Base-by-base conservation (phyloP, 1,140 invertebrate genomes). In the Oedothorax gibbosus region DNA sequence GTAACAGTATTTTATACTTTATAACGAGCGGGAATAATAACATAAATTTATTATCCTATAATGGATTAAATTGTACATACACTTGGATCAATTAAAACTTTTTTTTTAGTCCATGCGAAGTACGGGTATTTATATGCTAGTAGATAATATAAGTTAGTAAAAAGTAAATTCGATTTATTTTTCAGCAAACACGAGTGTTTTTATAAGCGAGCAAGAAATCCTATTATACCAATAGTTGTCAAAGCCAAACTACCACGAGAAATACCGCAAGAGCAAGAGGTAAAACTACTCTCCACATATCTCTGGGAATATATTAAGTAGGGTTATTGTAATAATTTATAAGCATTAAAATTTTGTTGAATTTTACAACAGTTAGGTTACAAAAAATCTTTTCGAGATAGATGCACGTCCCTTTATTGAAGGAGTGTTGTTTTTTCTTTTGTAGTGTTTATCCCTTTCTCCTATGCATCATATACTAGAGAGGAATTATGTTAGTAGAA, bases 151-250 rank as follows among this genome's bases (percentile, higher is more conserved):
- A 49, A 71, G 51, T 4, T 0, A 51, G 10, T 18, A 0, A 6
- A 9, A 0, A 51, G 10, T 18, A 0, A 6, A 9, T 50, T 53
- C 14, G 35, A 50, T 57, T 73, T 54, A 35, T 11, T 11, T 75
- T 75, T 57, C 72, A 75, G 72, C 21, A 75, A 75, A 15, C 72
- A 75, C 35, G 18, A 12, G 8, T 75, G 72, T 21, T 21, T 35
- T 14, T 14, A 75, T 11, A 75, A 75, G 49, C 9, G 2, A 21
- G 11, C 20, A 11, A 57, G 21, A 57, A 49, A 75, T 75, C 5
- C n/a, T 35, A 75, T 75, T 15, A 75, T 21, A n/a, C 54, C 54
- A 6, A 12, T 75, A 57, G 21, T 60, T 35, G 56, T n/a, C n/a
- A 60, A 60, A 57, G 12, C 53, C 35, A 50, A 14, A 49, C 9